phyloP scores from a whole-genome alignment of 1,140 invertebrate genomes.

The Calliopsis andreniformis region DNA sequence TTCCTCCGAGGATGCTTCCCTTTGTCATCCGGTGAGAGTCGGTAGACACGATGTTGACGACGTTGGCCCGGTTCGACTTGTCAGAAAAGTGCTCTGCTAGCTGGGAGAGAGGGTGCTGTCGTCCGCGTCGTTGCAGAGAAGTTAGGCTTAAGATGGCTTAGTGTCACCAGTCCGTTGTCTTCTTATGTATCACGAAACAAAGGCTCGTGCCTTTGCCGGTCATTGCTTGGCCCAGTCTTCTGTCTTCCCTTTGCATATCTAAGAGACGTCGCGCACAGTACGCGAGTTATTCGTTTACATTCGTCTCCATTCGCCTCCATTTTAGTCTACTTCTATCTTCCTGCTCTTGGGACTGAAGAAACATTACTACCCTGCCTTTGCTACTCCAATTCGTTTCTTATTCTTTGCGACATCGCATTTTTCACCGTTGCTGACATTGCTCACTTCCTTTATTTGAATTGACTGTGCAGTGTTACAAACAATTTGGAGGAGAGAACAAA shows the following conservation, averaged over 20 bases:
- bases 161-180: constrained; percentile 44
- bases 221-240: constrained; percentile 15
- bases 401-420: neutral
- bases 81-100: constrained; percentile 43
- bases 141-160: constrained; percentile 51
- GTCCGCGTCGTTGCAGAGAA: constrained; percentile 49
- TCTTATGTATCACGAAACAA: constrained; percentile 47
- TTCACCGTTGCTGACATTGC: no score
- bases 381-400: constrained; percentile 8
- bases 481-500: no score
- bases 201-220: constrained; percentile 41
- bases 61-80: constrained; percentile 49
- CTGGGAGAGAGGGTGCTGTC: constrained; percentile 32
- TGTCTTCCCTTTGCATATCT: constrained; percentile 24
- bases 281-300: constrained; percentile 23
- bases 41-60: constrained; percentile 53
- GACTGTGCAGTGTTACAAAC: neutral
- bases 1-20: constrained; percentile 50
- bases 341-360: neutral
- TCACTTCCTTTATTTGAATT: constrained; percentile 3
- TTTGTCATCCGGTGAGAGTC: constrained; percentile 58
- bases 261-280: neutral
- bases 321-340: neutral
- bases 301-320: neutral
- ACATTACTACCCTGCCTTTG: neutral